Conservation (phyloP, 2,797 vertebrate genomes). For the Mallotus villosus region DNA sequence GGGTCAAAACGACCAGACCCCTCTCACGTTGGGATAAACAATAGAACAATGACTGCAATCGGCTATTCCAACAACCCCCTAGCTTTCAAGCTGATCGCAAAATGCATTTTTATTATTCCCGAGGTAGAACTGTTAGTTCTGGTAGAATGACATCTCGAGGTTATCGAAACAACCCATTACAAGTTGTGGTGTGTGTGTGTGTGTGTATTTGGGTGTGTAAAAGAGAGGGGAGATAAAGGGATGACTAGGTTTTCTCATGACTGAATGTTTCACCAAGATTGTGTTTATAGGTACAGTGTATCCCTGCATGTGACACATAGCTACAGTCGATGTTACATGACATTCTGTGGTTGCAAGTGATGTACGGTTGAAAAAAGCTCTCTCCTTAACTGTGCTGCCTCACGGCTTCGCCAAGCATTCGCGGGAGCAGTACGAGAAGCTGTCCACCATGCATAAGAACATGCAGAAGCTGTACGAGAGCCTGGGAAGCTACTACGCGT, state of each 20-base stretch:
- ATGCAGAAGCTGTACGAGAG: constrained; percentile 93
- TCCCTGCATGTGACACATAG: neutral
- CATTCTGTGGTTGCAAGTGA: neutral
- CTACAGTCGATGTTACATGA: neutral
- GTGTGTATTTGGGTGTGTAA: neutral
- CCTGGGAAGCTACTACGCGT: constrained; percentile 90
- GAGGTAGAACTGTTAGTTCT: constrained; percentile 66
- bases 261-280: neutral
- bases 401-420: constrained; percentile 90
- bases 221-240: neutral
- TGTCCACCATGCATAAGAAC: constrained; percentile 94
- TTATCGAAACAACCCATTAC: constrained; percentile 68
- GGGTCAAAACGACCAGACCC: constrained; percentile 71
- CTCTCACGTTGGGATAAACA: constrained; percentile 70
- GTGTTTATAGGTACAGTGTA: neutral
- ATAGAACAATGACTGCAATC: constrained; percentile 76
- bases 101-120: constrained; percentile 67
- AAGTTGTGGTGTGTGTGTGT: constrained; percentile 35
- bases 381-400: constrained; percentile 78
- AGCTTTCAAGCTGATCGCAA: constrained; percentile 67
- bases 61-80: constrained; percentile 66
- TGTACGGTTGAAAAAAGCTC: neutral
- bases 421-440: constrained; percentile 92
- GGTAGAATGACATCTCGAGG: constrained; percentile 64
- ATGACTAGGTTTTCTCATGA: neutral